A percentile compares a stretch with the other conserved stretches of the same genome.
These are phyloP conservation scores for Cirrhinus mrigala DNA, from an alignment of 2,797 vertebrate species.

Conservation along the genomic window DNA sequence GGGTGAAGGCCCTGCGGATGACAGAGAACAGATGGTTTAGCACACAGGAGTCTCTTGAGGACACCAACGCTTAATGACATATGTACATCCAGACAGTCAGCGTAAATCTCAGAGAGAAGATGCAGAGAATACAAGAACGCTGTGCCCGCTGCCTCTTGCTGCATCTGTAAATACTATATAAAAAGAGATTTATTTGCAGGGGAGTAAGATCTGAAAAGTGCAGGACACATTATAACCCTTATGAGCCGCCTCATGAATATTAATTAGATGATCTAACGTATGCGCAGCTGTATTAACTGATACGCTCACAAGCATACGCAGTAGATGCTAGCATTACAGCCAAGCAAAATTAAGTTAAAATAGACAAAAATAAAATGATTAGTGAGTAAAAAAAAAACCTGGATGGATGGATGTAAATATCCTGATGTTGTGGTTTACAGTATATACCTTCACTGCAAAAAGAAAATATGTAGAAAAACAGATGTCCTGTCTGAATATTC, in stretches of 20 bases:
- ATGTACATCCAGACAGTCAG: slow-evolving; percentile 20
- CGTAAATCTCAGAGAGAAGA: slow-evolving; percentile 31
- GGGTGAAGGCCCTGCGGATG: slow-evolving; percentile 5
- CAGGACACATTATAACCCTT: neutral
- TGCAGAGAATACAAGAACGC: neutral
- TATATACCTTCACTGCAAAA: neutral
- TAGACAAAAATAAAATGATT: neutral
- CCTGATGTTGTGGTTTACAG: no score
- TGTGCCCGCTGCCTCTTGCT: neutral
- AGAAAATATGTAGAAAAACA: neutral
- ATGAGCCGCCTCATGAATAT: slow-evolving; percentile 12
- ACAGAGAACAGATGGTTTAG: slow-evolving; percentile 39
- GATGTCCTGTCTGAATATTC: neutral
- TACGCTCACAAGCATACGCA: neutral
- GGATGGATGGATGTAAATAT: neutral
- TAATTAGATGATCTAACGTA: neutral
- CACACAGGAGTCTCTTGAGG: slow-evolving; percentile 35
- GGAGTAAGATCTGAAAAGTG: neutral
- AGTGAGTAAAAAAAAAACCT: neutral
- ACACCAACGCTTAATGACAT: slow-evolving; percentile 15
- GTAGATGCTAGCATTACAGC: neutral
- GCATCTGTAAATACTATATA: slow-evolving; percentile 8
- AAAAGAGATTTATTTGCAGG: slow-evolving; percentile 29
- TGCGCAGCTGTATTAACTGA: neutral
- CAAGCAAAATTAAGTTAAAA: neutral